Percentiles rank a stretch among this genome's conserved stretches.
These are phyloP conservation scores for Chrysolina oricalcia DNA, from an alignment of 2,888 invertebrate genomes.

Conservation along the genomic window DNA sequence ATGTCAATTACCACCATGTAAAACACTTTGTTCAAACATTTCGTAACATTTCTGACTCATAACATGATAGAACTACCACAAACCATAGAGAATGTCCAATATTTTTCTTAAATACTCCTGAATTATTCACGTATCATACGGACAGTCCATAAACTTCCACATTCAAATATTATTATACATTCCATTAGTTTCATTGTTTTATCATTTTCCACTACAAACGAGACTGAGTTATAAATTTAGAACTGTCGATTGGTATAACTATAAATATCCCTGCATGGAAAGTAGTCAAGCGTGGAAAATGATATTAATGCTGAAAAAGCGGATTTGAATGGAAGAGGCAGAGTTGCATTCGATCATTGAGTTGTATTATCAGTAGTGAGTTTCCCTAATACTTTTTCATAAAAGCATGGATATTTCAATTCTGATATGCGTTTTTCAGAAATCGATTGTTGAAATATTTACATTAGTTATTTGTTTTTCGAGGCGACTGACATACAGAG, in stretches of 20 bases:
- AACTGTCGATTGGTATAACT: slow-evolving; percentile 54
- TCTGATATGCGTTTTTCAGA: too few relatives aligned
- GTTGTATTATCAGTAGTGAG: neutral
- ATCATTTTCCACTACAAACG: slow-evolving; percentile 52
- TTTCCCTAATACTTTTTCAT: neutral
- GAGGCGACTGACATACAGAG: too few relatives aligned
- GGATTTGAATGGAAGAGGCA: slow-evolving; percentile 43
- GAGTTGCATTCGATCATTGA: neutral
- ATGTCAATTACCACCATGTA: too few relatives aligned
- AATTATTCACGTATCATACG: slow-evolving; percentile 7
- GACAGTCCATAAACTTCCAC: neutral
- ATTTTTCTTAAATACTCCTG: neutral
- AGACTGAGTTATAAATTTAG: slow-evolving; percentile 52
- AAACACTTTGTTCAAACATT: neutral
- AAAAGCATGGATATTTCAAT: too few relatives aligned
- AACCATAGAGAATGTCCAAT: too few relatives aligned
- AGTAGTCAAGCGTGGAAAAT: slow-evolving; percentile 58
- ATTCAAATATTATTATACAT: slow-evolving; percentile 46
- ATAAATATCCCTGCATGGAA: slow-evolving; percentile 57
- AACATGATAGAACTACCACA: too few relatives aligned
- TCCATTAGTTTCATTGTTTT: slow-evolving; percentile 47
- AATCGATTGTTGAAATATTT: too few relatives aligned
- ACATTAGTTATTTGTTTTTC: too few relatives aligned
- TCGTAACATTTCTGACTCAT: neutral
- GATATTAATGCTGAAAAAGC: slow-evolving; percentile 57